A percentile compares a stretch with the other conserved stretches of the same genome.
Evolutionary conservation across 2,113 vertebrate genomes (phyloP).

Genomic region (Chiloscyllium plagiosum): DNA sequence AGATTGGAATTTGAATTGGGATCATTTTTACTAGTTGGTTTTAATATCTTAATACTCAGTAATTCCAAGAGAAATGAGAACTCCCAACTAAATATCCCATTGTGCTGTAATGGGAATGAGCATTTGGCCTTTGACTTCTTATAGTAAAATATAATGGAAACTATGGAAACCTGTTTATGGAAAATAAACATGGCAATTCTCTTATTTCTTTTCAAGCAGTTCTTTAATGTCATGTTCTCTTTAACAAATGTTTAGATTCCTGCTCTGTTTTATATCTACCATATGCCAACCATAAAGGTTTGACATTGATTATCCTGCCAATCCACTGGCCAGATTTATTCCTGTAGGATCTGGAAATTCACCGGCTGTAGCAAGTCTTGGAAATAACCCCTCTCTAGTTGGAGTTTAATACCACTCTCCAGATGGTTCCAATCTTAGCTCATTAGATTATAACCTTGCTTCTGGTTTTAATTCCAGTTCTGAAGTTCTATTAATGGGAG

Average conservation of each 20-base stretch:
- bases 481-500: conserved; percentile 22
- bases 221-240: neutral
- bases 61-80: neutral
- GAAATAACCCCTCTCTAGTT: conserved; percentile 23
- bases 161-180: conserved; percentile 16
- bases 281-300: conserved; percentile 3
- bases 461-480: conserved; percentile 25
- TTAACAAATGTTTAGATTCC: conserved; percentile 20
- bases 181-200: conserved; percentile 24
- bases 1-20: neutral
- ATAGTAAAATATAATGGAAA: conserved; percentile 23
- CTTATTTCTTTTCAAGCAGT: conserved; percentile 21
- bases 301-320: conserved; percentile 26
- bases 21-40: neutral
- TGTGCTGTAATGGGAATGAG: neutral
- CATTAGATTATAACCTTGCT: conserved; percentile 28
- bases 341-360: conserved; percentile 9
- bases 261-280: conserved; percentile 1
- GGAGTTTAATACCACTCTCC: conserved; percentile 15
- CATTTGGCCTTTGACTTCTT: neutral
- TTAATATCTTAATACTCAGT: neutral
- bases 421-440: conserved; percentile 22
- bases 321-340: conserved; percentile 23
- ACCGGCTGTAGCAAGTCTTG: conserved; percentile 23
- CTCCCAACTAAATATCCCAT: neutral